Base-by-base conservation (phyloP, 2,113 vertebrate species). In the Dascyllus trimaculatus region DNA sequence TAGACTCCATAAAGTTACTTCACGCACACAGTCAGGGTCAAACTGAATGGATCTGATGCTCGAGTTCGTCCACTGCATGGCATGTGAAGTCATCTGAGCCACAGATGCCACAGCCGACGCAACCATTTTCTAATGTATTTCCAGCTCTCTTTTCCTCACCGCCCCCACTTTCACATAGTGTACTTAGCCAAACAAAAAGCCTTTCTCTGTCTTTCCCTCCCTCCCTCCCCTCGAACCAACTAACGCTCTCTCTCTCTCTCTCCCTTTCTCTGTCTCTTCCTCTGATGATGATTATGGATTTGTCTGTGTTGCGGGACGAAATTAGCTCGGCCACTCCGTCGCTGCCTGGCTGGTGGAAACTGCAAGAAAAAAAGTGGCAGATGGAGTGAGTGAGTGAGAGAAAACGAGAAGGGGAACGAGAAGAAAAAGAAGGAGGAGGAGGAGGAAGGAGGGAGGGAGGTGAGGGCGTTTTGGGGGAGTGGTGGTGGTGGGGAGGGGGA, bases 171-270 rank as follows among this genome's bases (percentile, higher is more conserved):
- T 90, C 87, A 83, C 87, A 73, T 85, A 88, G 75, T 89, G 85
- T 89, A 87, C 89, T 92, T 80, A 78, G 73, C 88, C 85, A 92
- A 89, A 93, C 91, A 92, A 90, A 92, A 92, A 92, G 89, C 67
- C 82, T 87, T 91, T 89, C 88, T 91, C 71, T 61, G 57, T 70
- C 62, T 38, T 48, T 8, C 66, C 73, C 65, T 52, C 60, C 73
- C 65, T 52, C 60, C 40, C 46, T 21, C 32, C 24, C 32, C 65
- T 15, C 45, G 11, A 11, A 70, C 6, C 13, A 17, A 22, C 69
- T 43, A 19, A 4, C 75, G 22, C 57, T 24, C 75, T 9, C 57
- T 22, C 64, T 26, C 78, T 9, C 57, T 17, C 49, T 46, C 64
- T 38, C 48, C n/a, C 40, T 13, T 38, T 21, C 54, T 13, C 49